Percentiles rank a stretch among this genome's conserved stretches.
Conservation (phyloP, 2,888 invertebrate genomes). For the Eupeodes luniger region DNA sequence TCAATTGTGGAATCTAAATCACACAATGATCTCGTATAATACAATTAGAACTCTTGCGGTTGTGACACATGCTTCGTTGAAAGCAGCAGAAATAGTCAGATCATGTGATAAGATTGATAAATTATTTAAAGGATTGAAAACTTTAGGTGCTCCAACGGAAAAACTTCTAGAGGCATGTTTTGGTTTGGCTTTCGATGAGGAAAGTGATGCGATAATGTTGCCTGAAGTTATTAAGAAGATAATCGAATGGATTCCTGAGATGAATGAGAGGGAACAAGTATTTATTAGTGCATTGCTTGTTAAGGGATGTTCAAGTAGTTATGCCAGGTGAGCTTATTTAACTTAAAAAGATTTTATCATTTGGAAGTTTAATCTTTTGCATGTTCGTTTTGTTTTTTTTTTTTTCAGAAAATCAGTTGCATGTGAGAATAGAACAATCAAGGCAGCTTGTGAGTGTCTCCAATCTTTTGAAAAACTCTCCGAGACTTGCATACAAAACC, state of each 20-base stretch:
- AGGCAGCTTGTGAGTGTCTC: slow-evolving; percentile 84
- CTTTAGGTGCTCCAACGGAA: slow-evolving; percentile 84
- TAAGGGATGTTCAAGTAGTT: slow-evolving; percentile 84
- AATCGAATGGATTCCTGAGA: slow-evolving; percentile 85
- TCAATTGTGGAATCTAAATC: slow-evolving; percentile 81
- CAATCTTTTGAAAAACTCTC: slow-evolving; percentile 83
- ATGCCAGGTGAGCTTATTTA: slow-evolving; percentile 81
- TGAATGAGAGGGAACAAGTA: slow-evolving; percentile 83
- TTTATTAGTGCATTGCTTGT: slow-evolving; percentile 83
- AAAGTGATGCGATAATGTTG: slow-evolving; percentile 80
- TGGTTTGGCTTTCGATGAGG: slow-evolving; percentile 84
- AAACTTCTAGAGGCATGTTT: slow-evolving; percentile 84
- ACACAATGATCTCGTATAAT: slow-evolving; percentile 80
- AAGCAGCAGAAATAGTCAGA: slow-evolving; percentile 79
- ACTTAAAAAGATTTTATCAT: background rate
- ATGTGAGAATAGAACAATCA: slow-evolving; percentile 85
- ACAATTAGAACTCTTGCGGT: slow-evolving; percentile 80
- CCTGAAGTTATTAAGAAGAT: slow-evolving; percentile 85
- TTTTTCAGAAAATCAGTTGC: slow-evolving; percentile 85
- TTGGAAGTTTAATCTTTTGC: background rate
- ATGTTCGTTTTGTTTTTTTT: slow-evolving; percentile 22
- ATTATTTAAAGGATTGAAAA: slow-evolving; percentile 81
- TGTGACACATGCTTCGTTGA: slow-evolving; percentile 80
- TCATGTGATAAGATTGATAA: slow-evolving; percentile 80
- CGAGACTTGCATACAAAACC: slow-evolving; percentile 84